Base-by-base conservation (phyloP, 1,140 invertebrate genomes). In the Probaryconus sp. region DNA sequence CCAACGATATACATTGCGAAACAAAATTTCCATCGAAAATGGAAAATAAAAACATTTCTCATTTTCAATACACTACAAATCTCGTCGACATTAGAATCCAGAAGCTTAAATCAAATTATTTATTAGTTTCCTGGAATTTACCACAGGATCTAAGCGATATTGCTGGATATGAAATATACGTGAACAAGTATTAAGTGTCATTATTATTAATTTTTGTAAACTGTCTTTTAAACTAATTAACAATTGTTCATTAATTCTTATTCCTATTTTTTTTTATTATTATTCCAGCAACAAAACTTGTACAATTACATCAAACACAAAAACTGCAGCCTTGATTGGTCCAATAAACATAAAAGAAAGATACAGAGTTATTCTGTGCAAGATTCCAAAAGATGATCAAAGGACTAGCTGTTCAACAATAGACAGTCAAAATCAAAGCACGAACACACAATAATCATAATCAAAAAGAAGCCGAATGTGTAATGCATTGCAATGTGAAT, bases 141-240 rank as follows among this genome's bases (percentile, higher is more conserved):
- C 48, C 48, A 4, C 3, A 1, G 9, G 26, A 51, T 38, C 14
- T 51, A 4, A n/a, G 37, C 26, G 33, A 51, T 7, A 38, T 51
- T 26, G 35, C 31, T 14, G 48, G 48, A 7, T 51, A 51, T 31
- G 20, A 51, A 51, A 51, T 51, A n/a, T 37, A 51, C 9, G 18
- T 51, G 1, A 17, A 51, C 20, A 9, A 37, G 48, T 51, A 42
- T 17, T 24, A 24, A 24, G 7, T n/a, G 7, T 24, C 3, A 24
- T 4, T 24, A 24, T 24, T 24, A 24, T 4, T 24, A 24, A 7
- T 24, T 24, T 24, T 4, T 7, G n/a, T n/a, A n/a, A n/a, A n/a
- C n/a, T n/a, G n/a, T n/a, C n/a, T n/a, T n/a, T n/a, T n/a, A n/a
- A n/a, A n/a, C n/a, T n/a, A n/a, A n/a, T n/a, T n/a, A n/a, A n/a